These are phyloP conservation scores for Trogon surrucura DNA, from an alignment of 2,113 vertebrate species.

Conservation along the genomic window DNA sequence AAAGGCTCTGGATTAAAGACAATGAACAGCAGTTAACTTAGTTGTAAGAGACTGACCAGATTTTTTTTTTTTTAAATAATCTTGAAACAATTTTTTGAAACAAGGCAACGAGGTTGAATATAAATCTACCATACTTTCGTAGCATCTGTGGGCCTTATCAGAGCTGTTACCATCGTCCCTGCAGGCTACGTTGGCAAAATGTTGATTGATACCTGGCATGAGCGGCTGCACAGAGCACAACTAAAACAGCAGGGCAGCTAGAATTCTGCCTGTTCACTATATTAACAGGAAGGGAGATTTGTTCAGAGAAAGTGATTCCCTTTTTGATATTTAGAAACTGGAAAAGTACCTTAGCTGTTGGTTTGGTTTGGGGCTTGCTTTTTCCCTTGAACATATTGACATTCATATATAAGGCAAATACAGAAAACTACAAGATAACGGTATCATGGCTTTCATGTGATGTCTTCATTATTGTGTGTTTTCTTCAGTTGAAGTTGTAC, in stretches of 20 bases:
- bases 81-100: neutral
- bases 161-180: neutral
- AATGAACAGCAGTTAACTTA: neutral
- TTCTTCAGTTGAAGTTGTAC: neutral
- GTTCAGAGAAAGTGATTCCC: neutral
- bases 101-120: neutral
- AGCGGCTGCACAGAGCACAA: neutral
- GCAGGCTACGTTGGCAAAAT: neutral
- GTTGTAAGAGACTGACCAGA: neutral
- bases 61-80: neutral
- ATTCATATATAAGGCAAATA: neutral
- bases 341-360: neutral
- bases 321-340: neutral
- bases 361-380: neutral
- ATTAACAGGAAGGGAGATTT: neutral
- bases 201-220: neutral
- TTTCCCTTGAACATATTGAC: neutral
- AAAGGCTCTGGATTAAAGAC: constrained; percentile 29
- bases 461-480: neutral
- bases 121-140: neutral
- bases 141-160: neutral
- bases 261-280: neutral
- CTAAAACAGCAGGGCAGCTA: neutral
- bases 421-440: neutral
- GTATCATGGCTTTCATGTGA: neutral